Evolutionary conservation across 2,888 invertebrate species (phyloP).

Genomic region (Sphaerophoria rueppellii): DNA sequence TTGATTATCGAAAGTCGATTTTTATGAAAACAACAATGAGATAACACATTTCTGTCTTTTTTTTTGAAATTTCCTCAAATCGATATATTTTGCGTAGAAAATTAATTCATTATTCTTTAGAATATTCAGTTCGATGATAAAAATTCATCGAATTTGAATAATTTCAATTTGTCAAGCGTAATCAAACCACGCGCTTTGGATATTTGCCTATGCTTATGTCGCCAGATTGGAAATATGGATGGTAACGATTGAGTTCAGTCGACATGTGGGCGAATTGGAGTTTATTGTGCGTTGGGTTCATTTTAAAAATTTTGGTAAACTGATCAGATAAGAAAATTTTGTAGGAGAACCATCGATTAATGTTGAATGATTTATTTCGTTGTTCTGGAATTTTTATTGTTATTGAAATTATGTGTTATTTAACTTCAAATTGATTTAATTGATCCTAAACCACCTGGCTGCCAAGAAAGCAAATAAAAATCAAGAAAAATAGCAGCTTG

Average conservation of each 20-base stretch:
- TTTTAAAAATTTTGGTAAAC: slow-evolving; percentile 5
- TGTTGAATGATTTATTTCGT: slow-evolving; percentile 17
- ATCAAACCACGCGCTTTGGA: slow-evolving; percentile 33
- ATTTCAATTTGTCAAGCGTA: slow-evolving; percentile 24
- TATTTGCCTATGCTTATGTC: slow-evolving; percentile 4
- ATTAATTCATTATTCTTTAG: background rate
- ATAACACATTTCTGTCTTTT: background rate
- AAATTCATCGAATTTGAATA: slow-evolving; percentile 16
- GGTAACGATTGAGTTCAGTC: background rate
- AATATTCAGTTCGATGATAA: background rate
- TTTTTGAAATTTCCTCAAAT: background rate
- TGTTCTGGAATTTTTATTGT: background rate
- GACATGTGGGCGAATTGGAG: background rate
- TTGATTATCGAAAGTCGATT: slow-evolving; percentile 22
- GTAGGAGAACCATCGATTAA: background rate
- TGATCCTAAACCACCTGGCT: background rate
- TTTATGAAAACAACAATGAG: slow-evolving; percentile 7
- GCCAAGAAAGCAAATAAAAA: background rate
- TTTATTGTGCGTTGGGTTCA: slow-evolving; percentile 9
- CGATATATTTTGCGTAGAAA: background rate
- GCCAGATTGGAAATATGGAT: background rate
- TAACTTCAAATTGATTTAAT: background rate
- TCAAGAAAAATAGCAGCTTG: background rate
- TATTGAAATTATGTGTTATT: background rate
- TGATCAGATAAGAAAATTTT: slow-evolving; percentile 23